These are phyloP conservation scores for Pogona vitticeps DNA, from an alignment of 2,113 vertebrate species.

Conservation along the genomic window DNA sequence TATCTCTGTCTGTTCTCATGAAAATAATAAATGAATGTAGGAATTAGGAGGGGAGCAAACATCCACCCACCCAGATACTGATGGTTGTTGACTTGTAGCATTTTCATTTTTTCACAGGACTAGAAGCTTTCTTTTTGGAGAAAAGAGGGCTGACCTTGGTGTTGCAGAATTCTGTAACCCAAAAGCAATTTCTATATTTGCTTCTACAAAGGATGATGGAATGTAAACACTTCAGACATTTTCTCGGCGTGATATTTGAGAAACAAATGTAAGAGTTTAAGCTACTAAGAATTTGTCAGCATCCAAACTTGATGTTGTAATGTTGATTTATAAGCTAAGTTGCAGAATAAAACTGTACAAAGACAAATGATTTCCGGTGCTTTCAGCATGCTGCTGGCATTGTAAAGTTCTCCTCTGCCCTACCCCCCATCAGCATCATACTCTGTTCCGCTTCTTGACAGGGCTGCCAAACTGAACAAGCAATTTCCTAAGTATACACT, in stretches of 20 bases:
- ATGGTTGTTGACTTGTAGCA: too few relatives aligned
- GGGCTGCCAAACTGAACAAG: constrained; percentile 20
- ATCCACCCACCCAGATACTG: too few relatives aligned
- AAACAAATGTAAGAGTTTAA: not conserved
- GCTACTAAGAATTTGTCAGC: not conserved
- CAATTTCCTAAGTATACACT: not conserved
- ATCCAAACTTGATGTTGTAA: not conserved
- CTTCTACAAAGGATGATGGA: not conserved
- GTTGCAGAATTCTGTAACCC: not conserved
- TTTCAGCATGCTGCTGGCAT: not conserved
- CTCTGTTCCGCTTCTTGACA: constrained; percentile 22
- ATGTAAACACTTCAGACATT: not conserved
- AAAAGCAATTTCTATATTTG: not conserved
- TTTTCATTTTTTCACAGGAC: too few relatives aligned
- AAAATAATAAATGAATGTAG: too few relatives aligned
- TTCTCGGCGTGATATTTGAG: not conserved
- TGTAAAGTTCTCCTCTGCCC: constrained; percentile 4
- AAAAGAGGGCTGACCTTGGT: not conserved
- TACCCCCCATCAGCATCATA: constrained; percentile 32
- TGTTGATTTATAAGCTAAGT: constrained; percentile 1
- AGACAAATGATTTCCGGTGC: not conserved
- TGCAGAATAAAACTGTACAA: not conserved
- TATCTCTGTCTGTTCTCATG: too few relatives aligned
- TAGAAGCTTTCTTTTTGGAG: not conserved
- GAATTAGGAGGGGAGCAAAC: too few relatives aligned